phyloP scores from a whole-genome alignment of 2,888 invertebrate genomes.

The Seira sanloemensis region DNA sequence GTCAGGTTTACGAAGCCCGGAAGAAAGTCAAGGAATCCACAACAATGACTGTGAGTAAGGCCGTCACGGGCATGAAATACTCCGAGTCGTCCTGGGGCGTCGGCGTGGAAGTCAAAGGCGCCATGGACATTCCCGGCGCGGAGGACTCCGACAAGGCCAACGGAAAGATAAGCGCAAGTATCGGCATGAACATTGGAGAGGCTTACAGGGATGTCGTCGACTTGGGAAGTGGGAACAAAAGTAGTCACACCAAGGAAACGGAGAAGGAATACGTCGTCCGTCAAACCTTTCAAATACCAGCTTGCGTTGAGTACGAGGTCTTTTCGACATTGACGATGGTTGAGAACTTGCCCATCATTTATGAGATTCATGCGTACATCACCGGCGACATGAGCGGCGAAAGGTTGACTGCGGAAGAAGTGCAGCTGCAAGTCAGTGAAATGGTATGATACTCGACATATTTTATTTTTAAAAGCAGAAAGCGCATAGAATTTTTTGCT shows the following conservation, averaged over 20 bases:
- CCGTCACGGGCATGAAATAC: background rate
- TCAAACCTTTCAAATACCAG: constrained; percentile 1
- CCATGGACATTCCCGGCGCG: background rate
- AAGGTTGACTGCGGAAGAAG: background rate
- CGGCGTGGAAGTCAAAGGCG: background rate
- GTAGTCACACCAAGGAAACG: background rate
- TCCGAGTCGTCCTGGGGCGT: too few relatives aligned
- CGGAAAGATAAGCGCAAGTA: too few relatives aligned
- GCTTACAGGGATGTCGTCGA: too few relatives aligned
- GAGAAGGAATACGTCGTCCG: background rate
- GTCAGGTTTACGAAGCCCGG: constrained; percentile 13
- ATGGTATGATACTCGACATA: too few relatives aligned
- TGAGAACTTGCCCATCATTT: background rate
- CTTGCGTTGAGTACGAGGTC: constrained; percentile 1
- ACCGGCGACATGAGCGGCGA: background rate
- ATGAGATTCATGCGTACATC: background rate
- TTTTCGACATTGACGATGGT: background rate
- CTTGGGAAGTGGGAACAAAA: too few relatives aligned
- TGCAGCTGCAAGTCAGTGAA: background rate
- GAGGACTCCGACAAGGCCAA: too few relatives aligned
- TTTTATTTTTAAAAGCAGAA: too few relatives aligned
- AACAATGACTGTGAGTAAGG: background rate
- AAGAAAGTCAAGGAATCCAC: background rate
- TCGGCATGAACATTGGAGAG: too few relatives aligned
- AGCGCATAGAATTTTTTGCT: too few relatives aligned